Base-by-base conservation (phyloP, 2,113 vertebrate species). In the Paracanthobrama guichenoti region DNA sequence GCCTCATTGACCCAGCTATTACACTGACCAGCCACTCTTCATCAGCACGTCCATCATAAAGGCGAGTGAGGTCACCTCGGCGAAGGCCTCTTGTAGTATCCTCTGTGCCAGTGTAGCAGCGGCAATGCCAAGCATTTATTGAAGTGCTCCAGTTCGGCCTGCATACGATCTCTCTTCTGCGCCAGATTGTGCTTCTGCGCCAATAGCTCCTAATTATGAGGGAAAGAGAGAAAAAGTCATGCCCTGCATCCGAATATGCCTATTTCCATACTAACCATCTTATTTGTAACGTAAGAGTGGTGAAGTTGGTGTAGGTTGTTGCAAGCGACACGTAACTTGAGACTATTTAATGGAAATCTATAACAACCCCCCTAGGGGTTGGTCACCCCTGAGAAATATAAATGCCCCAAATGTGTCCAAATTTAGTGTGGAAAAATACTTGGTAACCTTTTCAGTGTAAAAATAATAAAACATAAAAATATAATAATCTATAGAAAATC, bases 61-160 rank as follows among this genome's bases (percentile, higher is more conserved):
- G 46, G 48, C 6, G 50, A 71, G 62, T 22, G 46, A 57, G 79
- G 90, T 97, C 96, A 97, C 98, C 98, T 99, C 73, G 96, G 97
- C 76, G 96, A 96, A 84, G 96, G 97, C 85, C 97, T 96, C 94
- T 99, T 98, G 91, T 96, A 97, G 91, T 97, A 96, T 83, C 95
- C 94, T 90, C 97, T 93, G 81, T 96, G 95, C 96, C 97, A 98
- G 89, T 96, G 97, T 89, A 95, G 91, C 77, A 97, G 93, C 71
- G 97, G 98, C 94, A 99, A 90, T 62, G 96, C 96, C 95, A 99
- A 96, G 95, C 97, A 99, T 96, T 98, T 98, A 94, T 97, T 93
- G 94, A 99, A 97, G 96, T 98, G 97, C 93, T 99, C 98, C 93
- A 99, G 95, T 93, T 99, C 97, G 0, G 97, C 96, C 92, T 99